Evolutionary conservation across 2,797 vertebrate species (phyloP), one percentile per base, ranked within the genome.

Genomic region (Saxicola maurus): DNA sequence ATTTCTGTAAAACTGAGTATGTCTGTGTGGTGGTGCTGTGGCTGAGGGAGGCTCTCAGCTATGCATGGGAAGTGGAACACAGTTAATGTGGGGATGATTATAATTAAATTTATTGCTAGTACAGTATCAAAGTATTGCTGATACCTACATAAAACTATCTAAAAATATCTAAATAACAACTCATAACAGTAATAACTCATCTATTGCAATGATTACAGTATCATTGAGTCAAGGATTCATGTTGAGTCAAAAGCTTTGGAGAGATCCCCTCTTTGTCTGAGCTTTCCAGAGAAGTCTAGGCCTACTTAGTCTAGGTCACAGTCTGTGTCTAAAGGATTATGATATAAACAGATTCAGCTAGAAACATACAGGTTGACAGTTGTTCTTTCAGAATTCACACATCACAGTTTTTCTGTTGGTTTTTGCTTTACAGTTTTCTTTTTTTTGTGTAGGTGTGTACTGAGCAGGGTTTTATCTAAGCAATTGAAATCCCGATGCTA

Each of bases 1-100:
- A 6, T 23, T 57, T 40, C 23, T 69, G 20, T 37, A 17, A 33
- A 59, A 30, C 3, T 0, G 6, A 46, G 21, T 28, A 25, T 0
- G 0, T 38, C 6, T 11, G 7, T 20, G 8, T 9, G 42, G 43
- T 6, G 6, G 16, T 4, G 1, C n/a, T 17, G 16, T 40, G 48
- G 40, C 40, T 33, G 42, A 55, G 5, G 15, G 23, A 55, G n/a
- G 23, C 17, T 61, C 14, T 48, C 10, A 33, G 42, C 21, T 42
- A n/a, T 19, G 15, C 13, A 23, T 48, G 33, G 48, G 64, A 69
- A 48, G 12, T 35, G 21, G 8, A 17, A 53, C 11, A n/a, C n/a
- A 42, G 46, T 43, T 42, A 43, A 33, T 53, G 21, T 40, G 13
- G 48, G 33, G 14, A 46, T 33, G 4, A 53, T 25, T 53, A 20